Evolutionary conservation across 2,888 invertebrate genomes (phyloP).

Genomic region (Apamea anceps): DNA sequence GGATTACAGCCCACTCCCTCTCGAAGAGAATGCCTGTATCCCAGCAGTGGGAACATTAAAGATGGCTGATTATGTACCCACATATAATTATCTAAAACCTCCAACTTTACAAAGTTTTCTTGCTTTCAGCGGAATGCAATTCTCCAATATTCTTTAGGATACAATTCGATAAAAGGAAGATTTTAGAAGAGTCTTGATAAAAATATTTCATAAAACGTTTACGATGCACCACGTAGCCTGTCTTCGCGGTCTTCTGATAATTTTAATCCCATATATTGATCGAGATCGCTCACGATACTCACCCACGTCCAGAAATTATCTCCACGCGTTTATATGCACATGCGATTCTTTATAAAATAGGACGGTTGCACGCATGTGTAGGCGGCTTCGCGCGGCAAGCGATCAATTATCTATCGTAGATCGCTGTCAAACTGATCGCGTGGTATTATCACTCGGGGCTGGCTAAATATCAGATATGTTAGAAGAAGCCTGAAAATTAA

Average conservation of each 20-base stretch:
- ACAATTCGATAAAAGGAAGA: not conserved
- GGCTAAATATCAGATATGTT: not conserved
- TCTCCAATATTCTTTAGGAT: not conserved
- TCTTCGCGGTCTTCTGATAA: constrained; percentile 9
- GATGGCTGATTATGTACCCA: no score
- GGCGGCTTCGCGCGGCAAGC: not conserved
- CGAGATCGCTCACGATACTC: constrained; percentile 19
- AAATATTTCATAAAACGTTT: not conserved
- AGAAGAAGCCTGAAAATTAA: not conserved
- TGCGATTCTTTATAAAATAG: constrained; percentile 1
- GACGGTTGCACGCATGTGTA: not conserved
- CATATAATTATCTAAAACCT: no score
- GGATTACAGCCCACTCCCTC: no score
- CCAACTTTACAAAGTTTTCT: not conserved
- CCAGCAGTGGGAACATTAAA: no score
- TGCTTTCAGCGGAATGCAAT: not conserved
- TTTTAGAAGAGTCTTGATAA: not conserved
- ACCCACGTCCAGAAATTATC: constrained; percentile 17
- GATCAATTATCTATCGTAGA: constrained; percentile 3
- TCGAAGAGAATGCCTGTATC: no score
- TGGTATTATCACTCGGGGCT: not conserved
- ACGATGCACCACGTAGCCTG: no score
- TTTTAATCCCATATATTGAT: constrained; percentile 2
- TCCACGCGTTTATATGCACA: not conserved
- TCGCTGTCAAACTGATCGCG: not conserved